Evolutionary conservation across 1,140 invertebrate genomes (phyloP), one percentile per base, ranked within the genome.

Genomic region (Augochlora pura): DNA sequence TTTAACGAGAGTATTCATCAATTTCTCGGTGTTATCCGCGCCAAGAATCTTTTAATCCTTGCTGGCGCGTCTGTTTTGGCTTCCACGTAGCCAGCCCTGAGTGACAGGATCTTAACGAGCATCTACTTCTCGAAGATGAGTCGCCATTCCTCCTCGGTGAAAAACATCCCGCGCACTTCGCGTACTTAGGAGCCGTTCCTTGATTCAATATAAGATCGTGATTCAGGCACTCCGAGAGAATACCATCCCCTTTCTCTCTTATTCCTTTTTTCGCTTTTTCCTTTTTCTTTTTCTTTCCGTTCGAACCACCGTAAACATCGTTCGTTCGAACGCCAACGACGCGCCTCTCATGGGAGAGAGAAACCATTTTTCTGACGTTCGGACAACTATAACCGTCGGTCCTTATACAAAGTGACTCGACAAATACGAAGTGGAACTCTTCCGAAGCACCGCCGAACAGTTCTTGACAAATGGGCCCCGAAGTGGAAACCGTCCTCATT

Each of bases 41-140:
- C 68, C 70, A 71, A 69, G 84, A 86, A 90, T 90, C 90, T 90
- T 84, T 90, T 77, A 86, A 83, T 90, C 86, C 86, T 77, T 79
- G 72, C 77, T 59, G 72, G 49, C 25, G 27, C 68, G 23, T 46
- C 60, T 77, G 57, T 81, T 75, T 68, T 66, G 70, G 38, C 67
- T 64, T 78, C 63, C 42, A 59, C 39, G 23, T 32, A 70, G 75
- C 70, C 70, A 78, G 66, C 76, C 62, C 63, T 86, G 88, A 90
- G 85, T 88, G 90, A 90, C 90, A 90, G 90, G 80, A 90, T 90
- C 90, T 91, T 90, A 90, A 91, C 88, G 89, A 91, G 88, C 88
- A 90, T 90, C 88, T 90, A 76, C 81, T 77, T 73, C 67, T 81
- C 71, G 71, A 75, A 74, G 81, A 75, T 84, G 79, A 84, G 76